Percentiles rank a stretch among this genome's conserved stretches.
Conservation (phyloP, 2,888 invertebrate species). For the Plebejus argus region DNA sequence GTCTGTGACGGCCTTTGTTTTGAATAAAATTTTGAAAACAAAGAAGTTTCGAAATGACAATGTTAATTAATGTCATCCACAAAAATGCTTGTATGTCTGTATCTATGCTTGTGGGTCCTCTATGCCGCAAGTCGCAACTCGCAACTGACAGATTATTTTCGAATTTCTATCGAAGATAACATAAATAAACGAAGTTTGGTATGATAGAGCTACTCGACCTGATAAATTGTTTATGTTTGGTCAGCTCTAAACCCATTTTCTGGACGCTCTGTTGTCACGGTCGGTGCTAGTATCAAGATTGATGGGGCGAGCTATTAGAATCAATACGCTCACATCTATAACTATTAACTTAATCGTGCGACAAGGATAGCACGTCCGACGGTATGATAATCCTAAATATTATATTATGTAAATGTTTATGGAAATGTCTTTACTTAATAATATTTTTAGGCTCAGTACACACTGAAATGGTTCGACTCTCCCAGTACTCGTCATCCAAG, state of each 20-base stretch:
- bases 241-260: conserved; percentile 21
- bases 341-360: conserved; percentile 9
- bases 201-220: not conserved
- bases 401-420: not conserved
- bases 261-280: not conserved
- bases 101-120: not conserved
- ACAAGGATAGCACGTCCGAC: not conserved
- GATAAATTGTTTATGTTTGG: conserved; percentile 21
- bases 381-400: not conserved
- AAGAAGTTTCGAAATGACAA: not conserved
- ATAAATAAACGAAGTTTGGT: not conserved
- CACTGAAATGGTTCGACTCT: too few relatives aligned
- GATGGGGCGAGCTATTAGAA: conserved; percentile 8
- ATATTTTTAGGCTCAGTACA: too few relatives aligned
- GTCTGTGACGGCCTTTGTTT: too few relatives aligned
- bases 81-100: too few relatives aligned
- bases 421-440: not conserved
- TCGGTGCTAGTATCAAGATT: conserved; percentile 12
- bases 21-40: too few relatives aligned
- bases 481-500: too few relatives aligned
- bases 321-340: conserved; percentile 12
- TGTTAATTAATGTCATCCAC: not conserved
- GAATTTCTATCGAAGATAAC: too few relatives aligned
- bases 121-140: too few relatives aligned
- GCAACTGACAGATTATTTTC: too few relatives aligned